Conservation (phyloP, 2,888 invertebrate genomes). For the Hydriomena furcata region DNA sequence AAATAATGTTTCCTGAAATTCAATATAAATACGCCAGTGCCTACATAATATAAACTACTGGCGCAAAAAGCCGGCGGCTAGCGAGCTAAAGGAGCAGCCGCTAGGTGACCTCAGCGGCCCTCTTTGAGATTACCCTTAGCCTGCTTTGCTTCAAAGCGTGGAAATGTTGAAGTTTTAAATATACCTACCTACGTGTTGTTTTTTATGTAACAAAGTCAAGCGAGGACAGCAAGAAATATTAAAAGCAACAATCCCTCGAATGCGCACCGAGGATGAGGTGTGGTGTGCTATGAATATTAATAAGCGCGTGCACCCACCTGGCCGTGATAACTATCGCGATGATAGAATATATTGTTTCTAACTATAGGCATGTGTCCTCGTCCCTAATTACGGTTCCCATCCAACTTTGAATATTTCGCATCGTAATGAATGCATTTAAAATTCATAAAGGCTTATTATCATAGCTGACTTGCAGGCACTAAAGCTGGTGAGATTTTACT, state of each 20-base stretch:
- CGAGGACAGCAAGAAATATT: constrained; percentile 6
- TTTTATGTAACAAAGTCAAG: constrained; percentile 8
- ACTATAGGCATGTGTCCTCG: constrained; percentile 40
- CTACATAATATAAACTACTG: not conserved
- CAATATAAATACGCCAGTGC: constrained; percentile 12
- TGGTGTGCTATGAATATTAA: constrained; percentile 76
- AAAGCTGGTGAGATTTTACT: not conserved
- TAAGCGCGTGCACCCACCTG: constrained; percentile 60
- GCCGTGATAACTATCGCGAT: constrained; percentile 57
- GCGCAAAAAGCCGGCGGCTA: constrained; percentile 24
- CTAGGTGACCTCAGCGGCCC: constrained; percentile 31
- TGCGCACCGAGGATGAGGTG: constrained; percentile 55
- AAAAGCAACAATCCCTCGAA: constrained; percentile 48
- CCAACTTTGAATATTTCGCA: constrained; percentile 46
- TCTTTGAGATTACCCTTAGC: constrained; percentile 32
- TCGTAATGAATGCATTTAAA: constrained; percentile 35
- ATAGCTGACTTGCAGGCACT: constrained; percentile 24
- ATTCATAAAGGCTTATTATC: constrained; percentile 42
- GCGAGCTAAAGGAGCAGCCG: constrained; percentile 24
- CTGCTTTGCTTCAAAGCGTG: constrained; percentile 22
- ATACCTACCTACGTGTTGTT: constrained; percentile 2
- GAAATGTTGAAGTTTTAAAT: constrained; percentile 22
- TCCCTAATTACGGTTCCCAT: constrained; percentile 48
- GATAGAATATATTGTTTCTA: constrained; percentile 58
- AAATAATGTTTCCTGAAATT: constrained; percentile 20